Base-by-base conservation (phyloP, 2,113 vertebrate species). In the Ammodytes dubius region DNA sequence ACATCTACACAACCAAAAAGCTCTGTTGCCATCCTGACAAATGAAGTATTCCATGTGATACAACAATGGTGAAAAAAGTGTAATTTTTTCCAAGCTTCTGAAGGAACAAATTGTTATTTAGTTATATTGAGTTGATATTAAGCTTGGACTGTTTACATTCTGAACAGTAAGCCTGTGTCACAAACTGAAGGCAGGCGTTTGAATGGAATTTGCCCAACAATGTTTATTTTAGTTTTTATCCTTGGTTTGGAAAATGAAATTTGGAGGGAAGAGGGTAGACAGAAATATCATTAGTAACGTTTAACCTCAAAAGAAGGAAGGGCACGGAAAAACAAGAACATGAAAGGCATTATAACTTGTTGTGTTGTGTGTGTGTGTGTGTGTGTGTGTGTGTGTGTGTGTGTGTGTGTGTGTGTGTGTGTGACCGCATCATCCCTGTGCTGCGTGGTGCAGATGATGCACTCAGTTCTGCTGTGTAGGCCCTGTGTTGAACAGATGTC, bases 401-500 rank as follows among this genome's bases (percentile, higher is more conserved):
- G 58, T 58, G 49, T 79, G 52, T 49, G 56, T 77, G 64, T 50
- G 46, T 59, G 73, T 60, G 69, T 81, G 72, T 52, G 67, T 52
- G 58, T 7, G 49, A 12, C 40, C 56, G 57, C 66, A 68, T 78
- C 77, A 83, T 87, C 83, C 80, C 77, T 47, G 54, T 50, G 77
- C 72, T 79, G 47, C 66, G 37, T 37, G 8, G 69, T 81, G 84
- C 84, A 87, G 88, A 87, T 86, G 81, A 89, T 89, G 87, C 52
- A 69, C 74, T 88, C 87, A 58, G 83, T 81, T 89, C 65, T 89
- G 85, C 83, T 83, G 82, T 70, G 80, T 82, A 74, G 87, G 72
- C 86, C 88, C 87, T 75, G 87, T 92, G 89, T 89, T 82, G 91
- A 94, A 93, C 93, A 94, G 92, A 93, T 94, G 93, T 93, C 87